phyloP scores from a whole-genome alignment of 2,888 invertebrate species.

The Ryuthela nishihirai region DNA sequence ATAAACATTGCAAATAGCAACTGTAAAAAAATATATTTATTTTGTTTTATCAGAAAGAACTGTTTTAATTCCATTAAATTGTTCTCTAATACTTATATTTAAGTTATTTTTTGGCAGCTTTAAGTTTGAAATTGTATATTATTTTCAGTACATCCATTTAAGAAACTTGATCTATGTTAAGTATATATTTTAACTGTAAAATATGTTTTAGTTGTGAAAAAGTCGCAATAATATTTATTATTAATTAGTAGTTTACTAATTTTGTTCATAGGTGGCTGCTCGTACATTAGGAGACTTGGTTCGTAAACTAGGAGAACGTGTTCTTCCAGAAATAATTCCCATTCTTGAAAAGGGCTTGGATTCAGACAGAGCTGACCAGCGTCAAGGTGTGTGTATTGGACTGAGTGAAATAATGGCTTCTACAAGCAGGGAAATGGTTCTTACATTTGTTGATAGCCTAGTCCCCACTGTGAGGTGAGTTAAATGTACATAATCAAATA shows the following conservation, averaged over 20 bases:
- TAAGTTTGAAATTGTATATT: too few species aligned
- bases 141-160: too few species aligned
- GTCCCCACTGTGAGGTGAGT: conserved; percentile 79
- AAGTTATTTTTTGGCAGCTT: too few species aligned
- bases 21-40: too few species aligned
- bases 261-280: conserved; percentile 68
- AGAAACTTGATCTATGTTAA: too few species aligned
- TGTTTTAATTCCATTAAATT: too few species aligned
- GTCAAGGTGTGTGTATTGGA: conserved; percentile 98
- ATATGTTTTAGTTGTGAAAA: too few species aligned
- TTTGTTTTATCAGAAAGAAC: too few species aligned
- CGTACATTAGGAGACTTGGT: conserved; percentile 95
- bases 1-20: not conserved
- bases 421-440: conserved; percentile 89
- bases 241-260: too few species aligned
- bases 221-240: too few species aligned
- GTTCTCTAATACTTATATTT: too few species aligned
- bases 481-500: conserved; percentile 8
- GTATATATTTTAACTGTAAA: too few species aligned
- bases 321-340: conserved; percentile 96
- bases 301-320: conserved; percentile 93
- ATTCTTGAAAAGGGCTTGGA: conserved; percentile 90
- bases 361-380: conserved; percentile 86
- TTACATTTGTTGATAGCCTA: conserved; percentile 80
- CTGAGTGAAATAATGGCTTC: conserved; percentile 97